These are phyloP conservation scores for Brenthis ino DNA, from an alignment of 2,888 invertebrate species.

Conservation along the genomic window DNA sequence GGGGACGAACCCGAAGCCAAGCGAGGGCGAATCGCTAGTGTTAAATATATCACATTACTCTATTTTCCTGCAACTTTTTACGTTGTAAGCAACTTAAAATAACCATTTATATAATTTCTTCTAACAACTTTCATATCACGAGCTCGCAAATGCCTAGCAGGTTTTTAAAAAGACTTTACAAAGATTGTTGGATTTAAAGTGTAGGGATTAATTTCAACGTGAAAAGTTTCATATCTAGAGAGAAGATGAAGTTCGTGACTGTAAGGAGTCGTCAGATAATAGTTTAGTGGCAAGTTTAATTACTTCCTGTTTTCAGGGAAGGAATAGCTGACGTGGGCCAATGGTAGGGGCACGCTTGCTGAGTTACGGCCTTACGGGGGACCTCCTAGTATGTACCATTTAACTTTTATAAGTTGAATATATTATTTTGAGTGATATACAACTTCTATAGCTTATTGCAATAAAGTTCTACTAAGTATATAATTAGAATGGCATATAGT, in stretches of 20 bases:
- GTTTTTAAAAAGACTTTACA: conserved; percentile 47
- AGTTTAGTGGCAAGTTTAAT: conserved; percentile 77
- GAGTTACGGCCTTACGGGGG: conserved; percentile 14
- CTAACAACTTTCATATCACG: conserved; percentile 6
- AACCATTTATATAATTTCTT: neutral
- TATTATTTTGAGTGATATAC: no score
- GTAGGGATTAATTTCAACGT: conserved; percentile 64
- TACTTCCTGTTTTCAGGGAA: conserved; percentile 66
- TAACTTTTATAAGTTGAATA: neutral
- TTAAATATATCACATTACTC: no score
- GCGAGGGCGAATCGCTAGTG: no score
- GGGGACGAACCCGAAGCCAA: no score
- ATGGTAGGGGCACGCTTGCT: conserved; percentile 15
- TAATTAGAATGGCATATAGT: no score
- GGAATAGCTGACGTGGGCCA: conserved; percentile 47
- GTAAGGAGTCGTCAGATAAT: conserved; percentile 66
- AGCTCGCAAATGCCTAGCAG: conserved; percentile 23
- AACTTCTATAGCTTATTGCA: no score
- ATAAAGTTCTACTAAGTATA: no score
- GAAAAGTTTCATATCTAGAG: conserved; percentile 66
- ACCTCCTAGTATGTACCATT: neutral
- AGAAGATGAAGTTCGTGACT: conserved; percentile 68
- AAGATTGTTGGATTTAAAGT: conserved; percentile 53
- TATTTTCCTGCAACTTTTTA: no score
- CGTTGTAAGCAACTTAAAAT: neutral